A percentile compares a stretch with the other conserved stretches of the same genome.
Evolutionary conservation across 2,113 vertebrate species (phyloP).

Genomic region (Oncorhynchus kisutch): DNA sequence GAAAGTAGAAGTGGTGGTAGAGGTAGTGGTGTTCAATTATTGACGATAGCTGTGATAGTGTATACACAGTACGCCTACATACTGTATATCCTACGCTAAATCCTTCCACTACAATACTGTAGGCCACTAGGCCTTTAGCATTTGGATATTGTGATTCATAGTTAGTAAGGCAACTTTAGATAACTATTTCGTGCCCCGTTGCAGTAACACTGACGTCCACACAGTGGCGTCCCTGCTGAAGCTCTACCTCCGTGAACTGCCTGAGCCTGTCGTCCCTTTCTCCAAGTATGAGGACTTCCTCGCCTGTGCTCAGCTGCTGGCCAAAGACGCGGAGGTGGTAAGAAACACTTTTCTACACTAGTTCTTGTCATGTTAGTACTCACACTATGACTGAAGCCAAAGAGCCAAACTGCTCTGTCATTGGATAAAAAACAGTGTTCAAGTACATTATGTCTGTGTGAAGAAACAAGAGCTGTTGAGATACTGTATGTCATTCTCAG

Average conservation of each 20-base stretch:
- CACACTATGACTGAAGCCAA: not conserved
- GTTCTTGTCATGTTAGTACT: not conserved
- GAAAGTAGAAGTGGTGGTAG: not conserved
- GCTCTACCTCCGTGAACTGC: slow-evolving; percentile 92
- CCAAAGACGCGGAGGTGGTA: slow-evolving; percentile 93
- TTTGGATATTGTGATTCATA: not conserved
- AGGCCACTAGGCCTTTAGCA: too few relatives aligned
- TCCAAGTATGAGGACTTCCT: slow-evolving; percentile 94
- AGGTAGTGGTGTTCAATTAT: not conserved
- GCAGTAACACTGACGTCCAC: slow-evolving; percentile 93
- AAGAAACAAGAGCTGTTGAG: not conserved
- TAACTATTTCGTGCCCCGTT: not conserved
- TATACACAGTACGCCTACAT: not conserved
- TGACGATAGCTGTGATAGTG: not conserved
- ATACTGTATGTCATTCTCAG: not conserved
- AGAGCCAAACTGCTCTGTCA: not conserved
- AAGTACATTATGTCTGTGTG: slow-evolving; percentile 3
- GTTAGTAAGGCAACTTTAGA: too few relatives aligned
- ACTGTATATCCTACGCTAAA: too few relatives aligned
- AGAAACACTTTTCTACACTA: slow-evolving; percentile 40
- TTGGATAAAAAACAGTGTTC: not conserved
- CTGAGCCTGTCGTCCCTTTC: slow-evolving; percentile 94
- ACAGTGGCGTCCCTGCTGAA: slow-evolving; percentile 95
- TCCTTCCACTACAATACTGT: too few relatives aligned
- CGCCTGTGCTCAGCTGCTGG: slow-evolving; percentile 89